Evolutionary conservation across 2,888 invertebrate genomes (phyloP), one percentile per base, ranked within the genome.

Genomic region (Patella pellucida): DNA sequence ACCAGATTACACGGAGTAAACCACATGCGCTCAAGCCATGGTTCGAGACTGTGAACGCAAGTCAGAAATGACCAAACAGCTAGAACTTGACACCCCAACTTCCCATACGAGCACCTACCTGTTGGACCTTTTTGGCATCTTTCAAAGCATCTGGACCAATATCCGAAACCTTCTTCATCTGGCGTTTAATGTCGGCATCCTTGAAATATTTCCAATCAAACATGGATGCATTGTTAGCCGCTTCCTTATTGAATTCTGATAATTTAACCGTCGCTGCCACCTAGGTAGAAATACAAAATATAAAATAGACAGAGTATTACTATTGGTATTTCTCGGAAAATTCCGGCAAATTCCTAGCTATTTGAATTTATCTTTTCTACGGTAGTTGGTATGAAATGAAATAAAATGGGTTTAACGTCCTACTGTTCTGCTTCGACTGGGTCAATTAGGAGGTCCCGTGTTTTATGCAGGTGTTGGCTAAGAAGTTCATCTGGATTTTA

Each of bases 201-300:
- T 94, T 92, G 88, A 95, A 95, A 12, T 93, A 92, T 77, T 93
- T 93, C 95, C 95, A 96, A 71, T 94, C 93, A 90, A 94, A 95
- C 7, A 3, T 93, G 62, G 94, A 94, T 0, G 96, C 94, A 87
- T 94, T 94, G 84, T 93, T 92, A 94, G 95, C 95, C 0, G 95
- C 95, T 0, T 94, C 92, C 85, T 94, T 94, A 83, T 95, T 94
- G 85, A 95, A 95, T 7, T 81, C 80, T 2, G 90, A 85, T 0
- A 78, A 77, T 54, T 80, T 77, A 12, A 87, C 72, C n/a, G 82
- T 81, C 41, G 75, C 78, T 14, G 81, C 82, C 5, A 87, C 79
- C 89, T 89, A 76, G 4, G 71, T 68, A 76, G 16, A n/a, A n/a
- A 72, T 31, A 15, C 68, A 67, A n/a, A 2, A 72, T 31, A 15